These are phyloP conservation scores for Botia kubotai DNA, from an alignment of 2,797 vertebrate species.

Conservation along the genomic window DNA sequence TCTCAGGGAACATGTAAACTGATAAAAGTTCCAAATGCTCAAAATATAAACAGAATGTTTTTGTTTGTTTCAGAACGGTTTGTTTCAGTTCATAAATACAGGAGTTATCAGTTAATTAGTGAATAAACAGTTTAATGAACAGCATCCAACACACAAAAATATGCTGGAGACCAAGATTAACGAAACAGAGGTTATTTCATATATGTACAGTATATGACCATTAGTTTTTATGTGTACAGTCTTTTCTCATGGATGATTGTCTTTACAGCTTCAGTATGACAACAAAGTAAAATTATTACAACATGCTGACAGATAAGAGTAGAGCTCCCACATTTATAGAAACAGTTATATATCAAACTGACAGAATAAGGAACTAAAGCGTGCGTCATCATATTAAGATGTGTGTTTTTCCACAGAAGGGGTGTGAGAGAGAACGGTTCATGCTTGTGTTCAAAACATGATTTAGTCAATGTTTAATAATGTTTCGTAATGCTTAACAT, in stretches of 20 bases:
- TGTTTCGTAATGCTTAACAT: too few relatives aligned
- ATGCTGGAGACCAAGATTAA: background rate
- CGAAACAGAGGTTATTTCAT: background rate
- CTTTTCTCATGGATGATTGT: background rate
- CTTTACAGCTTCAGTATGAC: background rate
- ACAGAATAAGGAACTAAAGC: constrained; percentile 6
- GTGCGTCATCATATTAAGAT: background rate
- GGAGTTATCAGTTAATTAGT: background rate
- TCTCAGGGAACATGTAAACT: too few relatives aligned
- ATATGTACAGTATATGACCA: background rate
- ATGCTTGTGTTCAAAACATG: too few relatives aligned
- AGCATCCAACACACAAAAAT: background rate
- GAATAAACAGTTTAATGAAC: background rate
- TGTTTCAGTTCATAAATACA: too few relatives aligned
- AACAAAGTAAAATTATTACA: background rate
- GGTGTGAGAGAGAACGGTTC: background rate
- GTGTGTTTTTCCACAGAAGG: constrained; percentile 14
- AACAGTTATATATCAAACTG: constrained; percentile 17
- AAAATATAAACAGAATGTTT: too few relatives aligned
- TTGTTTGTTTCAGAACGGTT: too few relatives aligned
- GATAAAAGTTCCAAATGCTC: too few relatives aligned
- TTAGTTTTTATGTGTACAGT: background rate
- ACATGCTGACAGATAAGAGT: constrained; percentile 19
- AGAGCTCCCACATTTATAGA: background rate
- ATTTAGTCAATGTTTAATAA: too few relatives aligned